Evolutionary conservation across 2,113 vertebrate genomes (phyloP), one percentile per base, ranked within the genome.

Genomic region (Albula goreensis): DNA sequence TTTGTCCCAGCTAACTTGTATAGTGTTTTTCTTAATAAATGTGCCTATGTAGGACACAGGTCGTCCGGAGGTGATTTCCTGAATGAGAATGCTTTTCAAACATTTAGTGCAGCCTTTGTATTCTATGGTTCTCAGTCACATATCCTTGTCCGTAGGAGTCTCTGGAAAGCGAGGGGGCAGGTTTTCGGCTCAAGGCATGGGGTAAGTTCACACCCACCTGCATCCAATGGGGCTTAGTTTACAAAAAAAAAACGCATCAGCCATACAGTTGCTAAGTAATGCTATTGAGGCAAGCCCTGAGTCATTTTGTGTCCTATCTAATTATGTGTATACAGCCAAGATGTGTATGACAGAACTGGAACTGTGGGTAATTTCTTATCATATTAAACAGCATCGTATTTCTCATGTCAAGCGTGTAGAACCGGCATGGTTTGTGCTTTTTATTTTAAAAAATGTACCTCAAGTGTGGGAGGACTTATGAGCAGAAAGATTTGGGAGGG

Each of bases 101-200:
- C n/a, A 8, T 31, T 25, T 6, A 74, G 0, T 5, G 2, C 0
- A 3, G n/a, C 25, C 88, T 57, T 52, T 8, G 7, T 15, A n/a
- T 0, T 13, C 48, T 1, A 48, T 52, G 0, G 10, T 50, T 57
- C 22, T 48, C 63, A 11, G 22, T 56, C 1, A 84, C 0, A 80
- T 0, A 80, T 22, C 89, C 52, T 86, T 77, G 25, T 31, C 15
- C 41, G 5, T 89, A 96, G 96, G 96, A 90, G 96, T 95, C 82
- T 95, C 95, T 91, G 95, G 95, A 92, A 91, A 98, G 89, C 94
- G 98, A 91, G 98, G 97, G 87, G 97, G 98, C 93, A 95, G 98
- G 80, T 99, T 99, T 94, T 99, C 98, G 57, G 98, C 97, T 78
- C 98, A 99, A 95, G 98, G 98, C 94, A 99, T 99, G 98, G 98